A percentile compares a stretch with the other conserved stretches of the same genome.
These are phyloP conservation scores for Heterotis niloticus DNA, from an alignment of 2,113 vertebrate species.

Conservation along the genomic window DNA sequence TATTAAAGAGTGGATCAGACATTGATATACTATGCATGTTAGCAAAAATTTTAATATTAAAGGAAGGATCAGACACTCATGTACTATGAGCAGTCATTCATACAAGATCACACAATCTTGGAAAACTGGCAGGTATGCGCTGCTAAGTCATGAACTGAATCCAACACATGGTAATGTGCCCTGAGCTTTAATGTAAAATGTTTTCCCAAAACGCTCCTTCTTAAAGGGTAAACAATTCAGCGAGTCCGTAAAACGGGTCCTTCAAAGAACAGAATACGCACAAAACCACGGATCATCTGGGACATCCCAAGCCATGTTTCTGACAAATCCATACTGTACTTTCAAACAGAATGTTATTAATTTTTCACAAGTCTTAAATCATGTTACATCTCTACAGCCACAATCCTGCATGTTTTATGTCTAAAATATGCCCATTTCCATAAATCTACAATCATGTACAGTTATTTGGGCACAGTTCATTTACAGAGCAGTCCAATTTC, in stretches of 20 bases:
- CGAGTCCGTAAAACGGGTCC: too few relatives aligned
- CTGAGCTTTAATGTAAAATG: too few relatives aligned
- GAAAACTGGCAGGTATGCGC: background rate
- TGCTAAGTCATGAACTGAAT: background rate
- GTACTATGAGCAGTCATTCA: background rate
- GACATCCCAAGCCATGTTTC: too few relatives aligned
- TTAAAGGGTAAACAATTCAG: too few relatives aligned
- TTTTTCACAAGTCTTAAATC: too few relatives aligned
- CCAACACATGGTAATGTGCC: background rate
- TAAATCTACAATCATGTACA: background rate
- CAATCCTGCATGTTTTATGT: background rate
- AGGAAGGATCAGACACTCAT: background rate
- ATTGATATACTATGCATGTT: background rate
- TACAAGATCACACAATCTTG: background rate
- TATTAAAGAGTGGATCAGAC: too few relatives aligned
- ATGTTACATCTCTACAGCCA: background rate
- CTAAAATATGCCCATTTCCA: background rate
- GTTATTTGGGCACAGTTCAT: background rate
- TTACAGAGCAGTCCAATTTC: background rate
- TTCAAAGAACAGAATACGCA: too few relatives aligned
- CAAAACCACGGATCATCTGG: too few relatives aligned
- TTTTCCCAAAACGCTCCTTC: too few relatives aligned
- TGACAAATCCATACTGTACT: too few relatives aligned
- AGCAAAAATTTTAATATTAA: background rate
- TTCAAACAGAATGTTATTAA: too few relatives aligned